These are phyloP conservation scores for Dasyprocta punctata DNA, from an alignment of 2,113 vertebrate species.

Conservation along the genomic window DNA sequence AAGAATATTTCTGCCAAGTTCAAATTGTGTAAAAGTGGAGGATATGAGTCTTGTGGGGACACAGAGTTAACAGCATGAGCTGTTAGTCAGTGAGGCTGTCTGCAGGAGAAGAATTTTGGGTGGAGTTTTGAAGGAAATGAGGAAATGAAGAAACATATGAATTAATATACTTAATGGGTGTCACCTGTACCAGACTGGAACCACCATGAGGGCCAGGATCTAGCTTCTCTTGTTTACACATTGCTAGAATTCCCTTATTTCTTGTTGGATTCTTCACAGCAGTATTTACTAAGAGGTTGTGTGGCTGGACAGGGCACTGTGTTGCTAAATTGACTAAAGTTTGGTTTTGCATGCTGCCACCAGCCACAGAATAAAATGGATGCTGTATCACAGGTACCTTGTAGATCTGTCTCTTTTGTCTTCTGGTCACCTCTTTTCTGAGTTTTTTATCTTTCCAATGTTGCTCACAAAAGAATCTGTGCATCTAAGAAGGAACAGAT, in stretches of 20 bases:
- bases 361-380: background rate
- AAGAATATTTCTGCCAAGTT: conserved; percentile 59
- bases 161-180: background rate
- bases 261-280: rapidly evolving
- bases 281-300: background rate
- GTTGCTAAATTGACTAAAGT: background rate
- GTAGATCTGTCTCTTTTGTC: background rate
- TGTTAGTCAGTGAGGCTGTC: background rate
- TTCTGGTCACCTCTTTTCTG: background rate
- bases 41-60: conserved; percentile 56
- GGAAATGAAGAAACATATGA: background rate
- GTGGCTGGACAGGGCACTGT: background rate
- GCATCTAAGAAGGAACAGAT: conserved; percentile 28
- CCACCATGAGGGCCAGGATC: background rate
- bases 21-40: conserved; percentile 45
- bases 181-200: background rate
- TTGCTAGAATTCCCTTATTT: background rate
- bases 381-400: background rate
- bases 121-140: conserved; percentile 17
- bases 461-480: conserved; percentile 58
- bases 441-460: background rate
- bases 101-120: background rate
- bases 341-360: background rate
- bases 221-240: background rate
- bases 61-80: background rate